Evolutionary conservation across 2,113 vertebrate species (phyloP).

Genomic region (Piaya cayana): DNA sequence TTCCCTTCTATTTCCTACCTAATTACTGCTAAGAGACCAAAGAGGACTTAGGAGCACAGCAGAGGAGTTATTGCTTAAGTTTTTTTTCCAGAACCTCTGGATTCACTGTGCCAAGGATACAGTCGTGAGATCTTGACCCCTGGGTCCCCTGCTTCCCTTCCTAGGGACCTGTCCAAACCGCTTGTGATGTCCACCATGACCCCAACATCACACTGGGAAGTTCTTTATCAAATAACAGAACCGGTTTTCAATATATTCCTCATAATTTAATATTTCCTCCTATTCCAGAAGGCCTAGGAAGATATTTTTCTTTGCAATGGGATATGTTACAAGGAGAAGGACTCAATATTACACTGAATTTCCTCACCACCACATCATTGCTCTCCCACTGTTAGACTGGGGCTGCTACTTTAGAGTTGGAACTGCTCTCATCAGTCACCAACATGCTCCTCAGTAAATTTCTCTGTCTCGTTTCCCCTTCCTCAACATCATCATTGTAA

Average conservation of each 20-base stretch:
- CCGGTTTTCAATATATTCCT: neutral
- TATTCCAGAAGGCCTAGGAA: neutral
- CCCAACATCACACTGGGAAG: neutral
- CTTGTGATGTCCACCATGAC: neutral
- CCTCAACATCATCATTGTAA: neutral
- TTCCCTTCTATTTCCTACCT: neutral
- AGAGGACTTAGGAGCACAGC: neutral
- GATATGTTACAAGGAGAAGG: neutral
- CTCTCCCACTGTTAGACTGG: neutral
- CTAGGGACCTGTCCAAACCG: neutral
- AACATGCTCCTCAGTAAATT: rapidly evolving
- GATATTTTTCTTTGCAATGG: neutral
- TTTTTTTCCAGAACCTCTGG: neutral
- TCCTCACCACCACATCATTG: neutral
- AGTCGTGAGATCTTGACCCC: neutral
- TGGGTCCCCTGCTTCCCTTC: neutral
- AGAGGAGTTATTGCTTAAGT: neutral
- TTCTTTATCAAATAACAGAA: neutral
- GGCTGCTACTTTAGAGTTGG: neutral
- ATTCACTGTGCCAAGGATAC: neutral
- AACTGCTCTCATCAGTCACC: neutral
- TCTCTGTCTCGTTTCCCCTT: neutral
- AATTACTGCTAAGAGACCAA: neutral
- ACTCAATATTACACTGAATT: neutral
- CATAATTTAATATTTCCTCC: neutral